Evolutionary conservation across 2,113 vertebrate genomes (phyloP), one percentile per base, ranked within the genome.

Genomic region (Peromyscus maniculatus): DNA sequence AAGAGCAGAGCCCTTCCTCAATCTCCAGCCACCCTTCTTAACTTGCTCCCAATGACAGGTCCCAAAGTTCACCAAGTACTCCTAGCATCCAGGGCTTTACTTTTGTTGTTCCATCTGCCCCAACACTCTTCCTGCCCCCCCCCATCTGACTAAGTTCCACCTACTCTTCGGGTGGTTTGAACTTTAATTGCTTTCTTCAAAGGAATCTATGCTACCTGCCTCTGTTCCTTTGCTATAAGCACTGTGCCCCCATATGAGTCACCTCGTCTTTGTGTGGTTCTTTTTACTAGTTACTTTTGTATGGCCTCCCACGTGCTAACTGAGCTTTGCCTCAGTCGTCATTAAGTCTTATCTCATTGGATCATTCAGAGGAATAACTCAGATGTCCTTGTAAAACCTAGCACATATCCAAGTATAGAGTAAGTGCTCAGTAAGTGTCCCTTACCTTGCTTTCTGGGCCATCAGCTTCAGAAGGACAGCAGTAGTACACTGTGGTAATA

Each of bases 351-450:
- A 88, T n/a, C 62, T 94, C 55, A 71, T 24, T 59, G 55, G n/a
- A 7, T n/a, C 77, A 33, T 93, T 83, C 62, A 79, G 49, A 93
- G 67, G 39, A 95, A 94, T 88, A 96, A 89, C 87, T 69, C 52
- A 91, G 46, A 46, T 28, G 7, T 21, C 52, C 7, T 89, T n/a
- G 24, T 77, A 91, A 96, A 87, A 74, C 1, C 71, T 52, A 15
- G 33, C 72, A 95, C 26, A 49, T 17, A 52, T 87, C 24, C 59
- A 31, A 36, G 88, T 49, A 88, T 64, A 71, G 33, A 72, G 26
- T 82, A 86, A 87, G 10, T 52, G 33, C 91, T 88, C 91, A 57
- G 62, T 22, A 87, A 93, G 82, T 77, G 71, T 7, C 91, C 64
- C 31, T 83, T 64, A 21, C 95, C 72, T 93, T 92, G 55, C 55